Conservation (phyloP, 2,888 invertebrate genomes). For the Coelopa pilipes region DNA sequence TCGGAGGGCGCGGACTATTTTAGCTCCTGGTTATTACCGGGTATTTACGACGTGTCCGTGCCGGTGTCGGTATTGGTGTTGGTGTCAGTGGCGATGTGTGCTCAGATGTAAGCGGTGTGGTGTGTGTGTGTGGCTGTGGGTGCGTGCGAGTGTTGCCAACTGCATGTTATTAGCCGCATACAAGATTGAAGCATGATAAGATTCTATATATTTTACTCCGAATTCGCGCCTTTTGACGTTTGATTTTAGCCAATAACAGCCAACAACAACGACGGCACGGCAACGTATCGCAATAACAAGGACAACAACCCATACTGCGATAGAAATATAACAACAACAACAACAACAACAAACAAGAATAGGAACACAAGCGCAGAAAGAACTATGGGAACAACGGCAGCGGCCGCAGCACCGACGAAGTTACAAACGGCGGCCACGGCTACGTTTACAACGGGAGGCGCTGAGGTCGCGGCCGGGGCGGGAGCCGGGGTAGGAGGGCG, state of each 20-base stretch:
- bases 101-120: slow-evolving; percentile 4
- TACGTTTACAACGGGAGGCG: too few relatives aligned
- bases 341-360: neutral
- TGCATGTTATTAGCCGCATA: slow-evolving; percentile 12
- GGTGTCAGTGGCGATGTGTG: neutral
- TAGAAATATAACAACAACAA: slow-evolving; percentile 21
- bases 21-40: slow-evolving; percentile 17
- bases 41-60: slow-evolving; percentile 23
- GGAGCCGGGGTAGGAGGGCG: neutral
- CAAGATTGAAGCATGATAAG: slow-evolving; percentile 6
- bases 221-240: slow-evolving; percentile 31
- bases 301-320: neutral
- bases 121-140: neutral
- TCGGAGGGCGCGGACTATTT: slow-evolving; percentile 36
- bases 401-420: too few relatives aligned
- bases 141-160: slow-evolving; percentile 9
- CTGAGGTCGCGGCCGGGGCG: too few relatives aligned
- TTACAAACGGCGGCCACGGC: too few relatives aligned
- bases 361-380: neutral
- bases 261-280: neutral
- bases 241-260: slow-evolving; percentile 6
- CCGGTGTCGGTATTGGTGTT: neutral
- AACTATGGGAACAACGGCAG: neutral
- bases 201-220: slow-evolving; percentile 6
- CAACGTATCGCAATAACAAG: neutral